A percentile compares a stretch with the other conserved stretches of the same genome.
Conservation (phyloP, 2,888 invertebrate genomes). For the Ormia ochracea region DNA sequence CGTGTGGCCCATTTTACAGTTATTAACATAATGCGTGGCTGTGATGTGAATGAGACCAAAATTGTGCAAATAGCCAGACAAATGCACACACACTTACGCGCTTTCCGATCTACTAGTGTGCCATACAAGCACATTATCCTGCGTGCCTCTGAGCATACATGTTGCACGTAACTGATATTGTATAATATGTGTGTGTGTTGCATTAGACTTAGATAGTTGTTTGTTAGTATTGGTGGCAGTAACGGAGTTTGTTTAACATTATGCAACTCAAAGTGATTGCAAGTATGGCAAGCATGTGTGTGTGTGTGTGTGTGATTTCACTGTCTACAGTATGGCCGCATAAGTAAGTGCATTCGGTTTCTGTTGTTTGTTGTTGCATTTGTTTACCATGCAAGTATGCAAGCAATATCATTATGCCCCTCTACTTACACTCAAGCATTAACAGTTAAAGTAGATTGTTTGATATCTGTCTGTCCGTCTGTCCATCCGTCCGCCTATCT, state of each 20-base stretch:
- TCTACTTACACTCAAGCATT: slow-evolving; percentile 10
- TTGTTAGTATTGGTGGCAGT: neutral
- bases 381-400: slow-evolving; percentile 21
- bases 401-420: slow-evolving; percentile 46
- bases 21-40: slow-evolving; percentile 65
- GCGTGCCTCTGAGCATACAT: neutral
- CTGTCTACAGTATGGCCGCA: slow-evolving; percentile 58
- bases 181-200: neutral
- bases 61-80: neutral
- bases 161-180: too few species aligned
- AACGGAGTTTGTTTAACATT: slow-evolving; percentile 33
- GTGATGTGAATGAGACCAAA: slow-evolving; percentile 53
- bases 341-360: slow-evolving; percentile 47
- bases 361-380: slow-evolving; percentile 9
- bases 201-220: neutral
- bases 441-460: neutral
- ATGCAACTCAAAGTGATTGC: slow-evolving; percentile 22
- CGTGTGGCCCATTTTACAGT: slow-evolving; percentile 62
- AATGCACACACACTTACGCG: neutral
- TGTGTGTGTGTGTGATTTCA: slow-evolving; percentile 37
- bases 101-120: neutral
- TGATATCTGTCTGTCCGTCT: neutral
- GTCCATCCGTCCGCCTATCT: neutral
- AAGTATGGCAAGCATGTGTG: neutral
- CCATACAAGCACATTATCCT: neutral